Conservation (phyloP, 92 coral and sea anemone species). For the Zoanthus solanderi region DNA sequence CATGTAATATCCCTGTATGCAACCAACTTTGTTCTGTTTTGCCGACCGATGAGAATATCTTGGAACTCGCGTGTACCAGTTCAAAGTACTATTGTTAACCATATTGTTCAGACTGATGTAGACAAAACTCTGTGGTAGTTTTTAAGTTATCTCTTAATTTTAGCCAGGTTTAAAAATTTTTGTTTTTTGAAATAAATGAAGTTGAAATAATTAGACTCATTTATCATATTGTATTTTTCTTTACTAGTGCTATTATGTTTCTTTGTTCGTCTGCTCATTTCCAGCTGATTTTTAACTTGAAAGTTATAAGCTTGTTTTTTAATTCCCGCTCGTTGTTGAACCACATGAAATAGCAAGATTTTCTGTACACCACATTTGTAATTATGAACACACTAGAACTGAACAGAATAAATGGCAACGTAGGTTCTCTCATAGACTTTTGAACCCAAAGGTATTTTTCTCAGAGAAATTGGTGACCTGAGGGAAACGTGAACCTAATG, state of each 20-base stretch:
- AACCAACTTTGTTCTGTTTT: not conserved
- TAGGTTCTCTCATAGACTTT: too few relatives aligned
- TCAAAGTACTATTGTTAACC: not conserved
- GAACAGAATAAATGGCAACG: too few relatives aligned
- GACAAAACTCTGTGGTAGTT: not conserved
- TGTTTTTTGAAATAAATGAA: too few relatives aligned
- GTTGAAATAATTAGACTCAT: too few relatives aligned
- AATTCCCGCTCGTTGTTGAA: not conserved
- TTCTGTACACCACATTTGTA: not conserved
- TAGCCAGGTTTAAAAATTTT: too few relatives aligned
- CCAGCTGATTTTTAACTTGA: not conserved
- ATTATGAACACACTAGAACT: not conserved
- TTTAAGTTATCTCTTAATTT: not conserved
- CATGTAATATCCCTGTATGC: not conserved
- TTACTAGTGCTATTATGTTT: not conserved
- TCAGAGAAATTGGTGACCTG: not conserved
- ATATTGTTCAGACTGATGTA: not conserved
- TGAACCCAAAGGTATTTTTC: not conserved
- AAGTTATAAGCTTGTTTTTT: not conserved
- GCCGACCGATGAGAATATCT: not conserved
- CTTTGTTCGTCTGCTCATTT: not conserved
- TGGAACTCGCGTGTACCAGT: not conserved
- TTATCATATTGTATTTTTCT: not conserved
- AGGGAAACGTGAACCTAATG: not conserved
- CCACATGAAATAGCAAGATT: too few relatives aligned